Evolutionary conservation across 1,140 invertebrate genomes (phyloP), one percentile per base, ranked within the genome.

Genomic region (Episyrphus balteatus): DNA sequence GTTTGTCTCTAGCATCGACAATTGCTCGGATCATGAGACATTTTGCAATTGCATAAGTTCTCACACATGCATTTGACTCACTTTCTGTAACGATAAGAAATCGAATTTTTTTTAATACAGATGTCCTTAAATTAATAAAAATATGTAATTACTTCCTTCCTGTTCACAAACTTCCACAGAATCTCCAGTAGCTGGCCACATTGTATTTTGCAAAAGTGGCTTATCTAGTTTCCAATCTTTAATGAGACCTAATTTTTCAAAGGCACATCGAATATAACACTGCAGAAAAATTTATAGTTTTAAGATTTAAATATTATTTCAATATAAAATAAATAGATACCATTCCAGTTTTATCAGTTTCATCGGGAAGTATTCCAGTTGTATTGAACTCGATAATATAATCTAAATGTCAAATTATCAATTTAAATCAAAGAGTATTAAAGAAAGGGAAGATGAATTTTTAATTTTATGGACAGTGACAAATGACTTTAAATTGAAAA

Each of bases 231-330:
- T 59, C 50, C 57, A 66, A 42, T 64, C 56, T n/a, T 57, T 52
- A 31, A 66, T 43, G 1, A 66, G 18, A 0, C 58, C 58, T 1
- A 58, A 53, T 37, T 59, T 66, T 54, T 66, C 63, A 47, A 56
- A 64, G 34, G 59, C 61, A 40, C 63, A 66, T 12, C 64, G 51
- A 42, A 66, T 55, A 30, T 59, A 66, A 30, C 63, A 66, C 63
- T 66, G 37, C 1, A 46, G 26, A 30, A 19, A 18, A 33, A 26
- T 3, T 9, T 11, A 26, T 12, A 18, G 26, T 1, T 5, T 8
- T 44, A 13, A 10, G 8, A 11, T 18, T 10, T 11, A 5, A 32
- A 14, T 17, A 13, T 15, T n/a, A 10, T 17, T n/a, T n/a, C n/a
- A n/a, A n/a, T 6, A n/a, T 36, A 36, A 36, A 36, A 3, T 36